These are phyloP conservation scores for Chrysogorgia sp. DNA, from an alignment of 92 coral and sea anemone genomes.

Conservation along the genomic window DNA sequence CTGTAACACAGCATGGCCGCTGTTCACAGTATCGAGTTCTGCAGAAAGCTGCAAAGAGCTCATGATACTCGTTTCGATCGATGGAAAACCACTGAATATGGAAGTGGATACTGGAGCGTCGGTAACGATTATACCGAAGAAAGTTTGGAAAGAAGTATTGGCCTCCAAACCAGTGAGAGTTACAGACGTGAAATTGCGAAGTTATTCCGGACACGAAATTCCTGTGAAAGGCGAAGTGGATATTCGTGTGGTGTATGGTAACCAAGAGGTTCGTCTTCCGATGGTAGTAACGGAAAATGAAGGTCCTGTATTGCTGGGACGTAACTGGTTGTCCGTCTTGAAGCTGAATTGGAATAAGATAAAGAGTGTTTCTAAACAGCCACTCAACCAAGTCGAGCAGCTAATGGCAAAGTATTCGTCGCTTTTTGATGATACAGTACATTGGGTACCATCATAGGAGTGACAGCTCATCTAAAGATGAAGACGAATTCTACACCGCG, in stretches of 20 bases:
- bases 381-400: slow-evolving; percentile 25
- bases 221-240: slow-evolving; percentile 42
- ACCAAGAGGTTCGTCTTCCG: slow-evolving; percentile 37
- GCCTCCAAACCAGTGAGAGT: slow-evolving; percentile 38
- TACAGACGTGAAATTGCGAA: slow-evolving; percentile 20
- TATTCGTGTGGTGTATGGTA: slow-evolving; percentile 43
- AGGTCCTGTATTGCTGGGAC: slow-evolving; percentile 29
- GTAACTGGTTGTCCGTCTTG: slow-evolving; percentile 51
- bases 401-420: slow-evolving; percentile 38
- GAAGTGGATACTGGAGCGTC: too few species aligned
- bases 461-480: too few species aligned
- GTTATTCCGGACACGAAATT: slow-evolving; percentile 46
- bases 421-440: slow-evolving; percentile 58
- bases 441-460: too few species aligned
- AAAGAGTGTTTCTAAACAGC: slow-evolving; percentile 6
- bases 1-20: too few species aligned
- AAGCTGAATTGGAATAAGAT: slow-evolving; percentile 54
- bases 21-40: too few species aligned
- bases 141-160: too few species aligned
- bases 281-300: slow-evolving; percentile 19
- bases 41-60: too few species aligned
- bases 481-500: too few species aligned
- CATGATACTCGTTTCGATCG: too few species aligned
- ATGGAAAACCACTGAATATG: too few species aligned
- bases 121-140: too few species aligned